Evolutionary conservation across 2,888 invertebrate species (phyloP).

Genomic region (Nowickia ferox): DNA sequence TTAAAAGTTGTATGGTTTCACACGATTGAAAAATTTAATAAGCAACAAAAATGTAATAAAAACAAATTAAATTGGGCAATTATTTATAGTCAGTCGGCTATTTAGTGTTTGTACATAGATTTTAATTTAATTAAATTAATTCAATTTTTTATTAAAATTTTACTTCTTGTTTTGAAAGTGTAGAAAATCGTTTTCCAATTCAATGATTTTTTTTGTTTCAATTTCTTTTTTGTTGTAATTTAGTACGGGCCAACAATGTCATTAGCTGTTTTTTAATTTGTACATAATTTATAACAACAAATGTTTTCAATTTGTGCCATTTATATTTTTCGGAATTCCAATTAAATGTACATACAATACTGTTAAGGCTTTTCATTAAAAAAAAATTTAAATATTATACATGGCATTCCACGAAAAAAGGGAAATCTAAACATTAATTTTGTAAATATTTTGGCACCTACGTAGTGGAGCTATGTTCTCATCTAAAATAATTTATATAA

Average conservation of each 20-base stretch:
- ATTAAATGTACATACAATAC: slow-evolving; percentile 4
- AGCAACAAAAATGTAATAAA: slow-evolving; percentile 9
- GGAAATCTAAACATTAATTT: too few relatives aligned
- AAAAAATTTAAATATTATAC: neutral
- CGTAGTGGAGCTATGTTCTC: too few relatives aligned
- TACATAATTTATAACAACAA: slow-evolving; percentile 26
- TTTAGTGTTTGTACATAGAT: neutral
- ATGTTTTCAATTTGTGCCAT: slow-evolving; percentile 27
- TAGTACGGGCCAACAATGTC: slow-evolving; percentile 51
- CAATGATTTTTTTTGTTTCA: slow-evolving; percentile 25
- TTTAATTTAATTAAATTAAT: slow-evolving; percentile 55
- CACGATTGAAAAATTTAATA: slow-evolving; percentile 32
- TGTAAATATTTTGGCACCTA: too few relatives aligned
- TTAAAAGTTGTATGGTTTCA: slow-evolving; percentile 22
- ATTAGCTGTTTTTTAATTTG: slow-evolving; percentile 39
- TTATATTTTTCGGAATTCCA: slow-evolving; percentile 3
- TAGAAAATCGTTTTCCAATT: slow-evolving; percentile 54
- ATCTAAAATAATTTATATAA: too few relatives aligned
- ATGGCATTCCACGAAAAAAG: neutral
- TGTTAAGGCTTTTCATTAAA: neutral
- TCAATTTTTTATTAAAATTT: neutral
- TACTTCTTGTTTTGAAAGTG: slow-evolving; percentile 2
- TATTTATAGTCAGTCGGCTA: slow-evolving; percentile 18
- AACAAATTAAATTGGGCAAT: slow-evolving; percentile 12
- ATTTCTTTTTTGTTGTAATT: slow-evolving; percentile 39